Evolutionary conservation across 2,113 vertebrate genomes (phyloP).

Genomic region (Ciconia stormi): DNA sequence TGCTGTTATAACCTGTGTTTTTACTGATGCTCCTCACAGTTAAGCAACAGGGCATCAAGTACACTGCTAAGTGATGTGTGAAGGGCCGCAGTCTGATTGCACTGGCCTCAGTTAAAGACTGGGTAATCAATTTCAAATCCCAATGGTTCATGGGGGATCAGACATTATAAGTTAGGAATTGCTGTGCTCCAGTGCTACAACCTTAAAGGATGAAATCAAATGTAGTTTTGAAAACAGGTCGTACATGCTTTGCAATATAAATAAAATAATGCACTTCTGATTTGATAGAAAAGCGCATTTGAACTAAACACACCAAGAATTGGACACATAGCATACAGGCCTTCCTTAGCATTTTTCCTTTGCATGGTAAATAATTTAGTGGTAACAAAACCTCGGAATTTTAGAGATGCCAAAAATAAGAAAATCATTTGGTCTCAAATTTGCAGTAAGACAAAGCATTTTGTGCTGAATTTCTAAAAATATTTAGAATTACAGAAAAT

Average conservation of each 20-base stretch:
- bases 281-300: not conserved
- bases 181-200: not conserved
- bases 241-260: not conserved
- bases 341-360: not conserved
- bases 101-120: not conserved
- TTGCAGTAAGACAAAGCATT: not conserved
- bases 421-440: fast-evolving
- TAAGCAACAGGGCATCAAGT: not conserved
- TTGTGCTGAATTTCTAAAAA: not conserved
- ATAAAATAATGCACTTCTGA: not conserved
- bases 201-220: not conserved
- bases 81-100: not conserved
- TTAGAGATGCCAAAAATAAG: not conserved
- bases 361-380: not conserved
- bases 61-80: not conserved
- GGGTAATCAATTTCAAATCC: not conserved
- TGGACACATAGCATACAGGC: not conserved
- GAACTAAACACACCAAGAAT: not conserved
- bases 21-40: not conserved
- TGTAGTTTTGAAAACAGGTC: not conserved
- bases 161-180: not conserved
- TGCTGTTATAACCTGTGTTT: not conserved
- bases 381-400: not conserved
- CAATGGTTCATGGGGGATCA: not conserved
- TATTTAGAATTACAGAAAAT: not conserved